Base-by-base conservation (phyloP, 2,797 vertebrate genomes). In the Cichlasoma orientale region DNA sequence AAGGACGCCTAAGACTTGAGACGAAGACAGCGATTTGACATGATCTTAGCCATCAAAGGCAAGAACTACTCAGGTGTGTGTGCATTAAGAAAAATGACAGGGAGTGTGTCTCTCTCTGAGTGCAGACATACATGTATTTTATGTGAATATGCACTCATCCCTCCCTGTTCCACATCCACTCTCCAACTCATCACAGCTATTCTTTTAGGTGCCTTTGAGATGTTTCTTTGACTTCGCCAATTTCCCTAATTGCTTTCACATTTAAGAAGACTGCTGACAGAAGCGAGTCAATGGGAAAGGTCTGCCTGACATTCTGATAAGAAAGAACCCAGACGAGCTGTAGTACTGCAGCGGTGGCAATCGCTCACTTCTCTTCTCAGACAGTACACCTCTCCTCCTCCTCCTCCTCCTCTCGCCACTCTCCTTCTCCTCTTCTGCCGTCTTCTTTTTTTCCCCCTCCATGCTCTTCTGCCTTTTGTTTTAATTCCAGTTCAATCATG, bases 191-290 rank as follows among this genome's bases (percentile, higher is more conserved):
- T 86, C 86, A 78, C 58, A 38, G 70, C 71, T 83, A 78, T 82
- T 89, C 75, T 84, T 88, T 91, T 83, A 74, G 72, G 78, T 84
- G 86, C 83, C 84, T 88, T 87, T 80, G 73, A 81, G 81, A 90
- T 85, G 85, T 88, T 90, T 92, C 85, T 91, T 90, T 90, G 86
- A 92, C 90, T 90, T 80, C 13, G 57, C 81, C 87, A 91, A 88
- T 94, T 93, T 92, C 82, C 85, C 77, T 91, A 94, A 93, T 93
- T 94, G 91, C 92, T 93, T 93, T 93, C 91, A 93, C 92, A 92
- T 94, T 94, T 90, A 90, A 87, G 88, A 85, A 91, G 82, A 77
- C 80, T 85, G 87, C 92, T 90, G 88, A 92, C 91, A 87, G 90
- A 82, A 53, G 81, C 44, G 57, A 89, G 89, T 90, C 89, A 90